Base-by-base conservation (phyloP, 2,888 invertebrate genomes). In the Luperina nickerlii region DNA sequence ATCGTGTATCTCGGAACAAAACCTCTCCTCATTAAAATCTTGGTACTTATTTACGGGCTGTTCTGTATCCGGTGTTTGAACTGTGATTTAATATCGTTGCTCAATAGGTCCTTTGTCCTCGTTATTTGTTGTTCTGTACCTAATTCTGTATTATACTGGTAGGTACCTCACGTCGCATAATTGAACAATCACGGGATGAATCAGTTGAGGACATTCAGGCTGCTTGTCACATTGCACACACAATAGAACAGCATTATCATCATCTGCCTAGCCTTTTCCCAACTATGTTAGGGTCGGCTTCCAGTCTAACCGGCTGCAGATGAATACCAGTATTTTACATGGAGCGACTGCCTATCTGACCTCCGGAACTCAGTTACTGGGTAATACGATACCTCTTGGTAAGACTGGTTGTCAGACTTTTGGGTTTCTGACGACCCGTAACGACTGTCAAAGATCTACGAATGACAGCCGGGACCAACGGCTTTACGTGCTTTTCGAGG, bases 21-120 rank as follows among this genome's bases (percentile, higher is more conserved):
- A 48, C 18, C 45, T 48, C 38, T 71, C 54, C 27, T 76, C 71
- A 82, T 82, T 81, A 71, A 82, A 82, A 71, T 76, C 15, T 74
- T 20, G n/a, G 38, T 54, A 70, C 54, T 70, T 71, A 76, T 67
- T 70, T 74, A 63, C 24, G 18, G 65, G 51, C 15, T 60, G 45
- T 70, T 70, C 45, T 66, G 8, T 51, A 27, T 63, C 8, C 38
- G 62, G 32, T 67, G 67, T 76, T 76, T 82, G 67, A 82, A 76
- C 66, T 76, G 76, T 18, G 45, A 76, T 82, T 71, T 66, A 81
- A 81, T 76, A 54, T 76, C 15, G 24, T 62, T 66, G n/a, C n/a
- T 66, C 32, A 66, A 38, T 66, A 32, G 1, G 7, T 67, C 51
- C n/a, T 62, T 81, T 81, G 66, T 66, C 8, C 32, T 71, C 45